These are phyloP conservation scores for Parazoanthus swiftii DNA, from an alignment of 92 coral and sea anemone genomes.

Conservation along the genomic window DNA sequence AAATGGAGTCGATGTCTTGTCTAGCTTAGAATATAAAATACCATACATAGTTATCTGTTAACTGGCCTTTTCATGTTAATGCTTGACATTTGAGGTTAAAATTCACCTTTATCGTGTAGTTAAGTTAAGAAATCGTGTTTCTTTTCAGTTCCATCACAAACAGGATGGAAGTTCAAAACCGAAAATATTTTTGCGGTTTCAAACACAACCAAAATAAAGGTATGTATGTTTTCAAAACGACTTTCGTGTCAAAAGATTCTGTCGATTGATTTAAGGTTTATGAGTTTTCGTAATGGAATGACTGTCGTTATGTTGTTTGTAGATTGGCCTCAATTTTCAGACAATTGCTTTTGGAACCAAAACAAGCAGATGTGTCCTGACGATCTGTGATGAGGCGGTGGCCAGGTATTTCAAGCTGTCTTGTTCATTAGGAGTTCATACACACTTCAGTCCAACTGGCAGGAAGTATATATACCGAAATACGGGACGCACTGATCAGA, in stretches of 20 bases:
- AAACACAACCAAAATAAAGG: conserved; percentile 36
- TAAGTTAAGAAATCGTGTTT: not conserved
- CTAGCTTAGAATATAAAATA: not conserved
- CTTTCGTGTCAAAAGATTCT: not conserved
- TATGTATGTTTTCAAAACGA: not conserved
- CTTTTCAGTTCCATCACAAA: conserved; percentile 32
- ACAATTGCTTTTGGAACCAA: conserved; percentile 11
- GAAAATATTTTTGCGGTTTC: conserved; percentile 32
- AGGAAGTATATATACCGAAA: not conserved
- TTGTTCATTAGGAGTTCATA: not conserved
- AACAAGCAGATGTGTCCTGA: conserved; percentile 19
- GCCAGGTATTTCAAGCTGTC: conserved; percentile 12
- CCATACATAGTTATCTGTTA: not conserved
- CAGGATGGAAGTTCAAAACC: conserved; percentile 35
- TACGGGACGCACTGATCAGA: not conserved
- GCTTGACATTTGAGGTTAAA: too few relatives aligned
- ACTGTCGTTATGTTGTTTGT: not conserved
- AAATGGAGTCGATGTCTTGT: too few relatives aligned
- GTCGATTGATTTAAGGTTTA: too few relatives aligned
- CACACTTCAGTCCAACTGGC: not conserved
- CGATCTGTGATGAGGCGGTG: conserved; percentile 39
- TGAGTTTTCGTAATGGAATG: not conserved
- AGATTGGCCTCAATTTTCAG: conserved; percentile 39
- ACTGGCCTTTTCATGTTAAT: not conserved
- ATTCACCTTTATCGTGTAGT: not conserved